Conservation (phyloP, 2,888 invertebrate species). For the Strigamia transsilvanica region DNA sequence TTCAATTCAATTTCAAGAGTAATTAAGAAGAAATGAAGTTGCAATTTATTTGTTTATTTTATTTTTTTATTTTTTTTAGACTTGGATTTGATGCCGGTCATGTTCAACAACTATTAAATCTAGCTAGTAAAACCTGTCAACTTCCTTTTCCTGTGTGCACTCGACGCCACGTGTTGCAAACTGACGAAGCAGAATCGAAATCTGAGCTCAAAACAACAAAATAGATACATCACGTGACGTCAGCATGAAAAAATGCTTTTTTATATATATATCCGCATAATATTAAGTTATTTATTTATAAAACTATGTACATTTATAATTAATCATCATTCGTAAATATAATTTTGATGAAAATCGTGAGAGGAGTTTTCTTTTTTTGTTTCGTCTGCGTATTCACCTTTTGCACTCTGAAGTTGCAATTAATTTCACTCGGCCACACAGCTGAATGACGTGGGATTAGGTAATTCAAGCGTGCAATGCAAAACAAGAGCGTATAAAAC, state of each 20-base stretch:
- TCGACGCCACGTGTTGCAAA: neutral
- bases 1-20: too few relatives aligned
- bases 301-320: too few relatives aligned
- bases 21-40: too few relatives aligned
- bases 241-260: too few relatives aligned
- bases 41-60: too few relatives aligned
- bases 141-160: slow-evolving; percentile 5
- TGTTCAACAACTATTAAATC: neutral
- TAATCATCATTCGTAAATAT: too few relatives aligned
- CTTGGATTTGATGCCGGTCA: neutral
- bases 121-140: neutral
- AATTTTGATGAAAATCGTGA: neutral
- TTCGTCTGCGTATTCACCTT: neutral
- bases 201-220: neutral
- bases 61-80: neutral
- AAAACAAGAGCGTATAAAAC: neutral
- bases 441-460: too few relatives aligned
- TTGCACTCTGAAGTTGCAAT: neutral
- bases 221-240: neutral
- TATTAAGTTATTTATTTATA: too few relatives aligned
- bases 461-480: neutral
- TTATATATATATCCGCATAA: too few relatives aligned
- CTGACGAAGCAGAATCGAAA: neutral
- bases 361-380: neutral
- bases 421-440: neutral